Percentiles rank a stretch among this genome's conserved stretches.
phyloP scores from a whole-genome alignment of 2,888 invertebrate species.

The Phortica magna region DNA sequence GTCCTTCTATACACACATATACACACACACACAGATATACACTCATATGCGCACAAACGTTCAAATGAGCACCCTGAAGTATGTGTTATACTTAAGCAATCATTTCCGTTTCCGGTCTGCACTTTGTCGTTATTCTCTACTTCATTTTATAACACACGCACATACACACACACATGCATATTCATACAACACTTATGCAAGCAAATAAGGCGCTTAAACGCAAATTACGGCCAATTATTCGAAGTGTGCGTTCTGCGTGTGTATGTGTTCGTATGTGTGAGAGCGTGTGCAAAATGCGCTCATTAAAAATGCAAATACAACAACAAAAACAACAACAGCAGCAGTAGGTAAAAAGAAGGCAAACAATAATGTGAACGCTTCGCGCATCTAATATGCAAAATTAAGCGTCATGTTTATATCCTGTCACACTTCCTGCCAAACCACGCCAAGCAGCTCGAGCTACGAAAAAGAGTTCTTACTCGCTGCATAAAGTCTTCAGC shows the following conservation, averaged over 20 bases:
- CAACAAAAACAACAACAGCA: constrained; percentile 16
- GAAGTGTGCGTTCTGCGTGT: constrained; percentile 3
- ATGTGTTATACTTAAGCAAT: constrained; percentile 23
- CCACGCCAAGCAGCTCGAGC: not conserved
- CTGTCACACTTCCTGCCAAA: constrained; percentile 27
- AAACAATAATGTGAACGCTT: constrained; percentile 9
- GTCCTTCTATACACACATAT: too few relatives aligned
- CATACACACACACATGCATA: not conserved
- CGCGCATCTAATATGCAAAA: constrained; percentile 32
- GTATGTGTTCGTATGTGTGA: constrained; percentile 27
- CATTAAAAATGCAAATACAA: constrained; percentile 34
- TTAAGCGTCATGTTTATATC: constrained; percentile 33
- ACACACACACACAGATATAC: too few relatives aligned
- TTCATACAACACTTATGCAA: not conserved
- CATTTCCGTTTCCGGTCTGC: constrained; percentile 27
- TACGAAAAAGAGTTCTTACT: not conserved
- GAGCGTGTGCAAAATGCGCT: constrained; percentile 26
- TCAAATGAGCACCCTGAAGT: not conserved
- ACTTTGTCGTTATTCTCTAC: not conserved
- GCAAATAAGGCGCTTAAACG: constrained; percentile 31
- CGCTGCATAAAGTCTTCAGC: not conserved
- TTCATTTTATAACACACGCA: not conserved
- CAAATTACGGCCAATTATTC: constrained; percentile 31
- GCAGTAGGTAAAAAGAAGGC: constrained; percentile 1
- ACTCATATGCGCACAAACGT: not conserved